phyloP scores from a whole-genome alignment of 2,888 invertebrate species.

The Plebejus argus region DNA sequence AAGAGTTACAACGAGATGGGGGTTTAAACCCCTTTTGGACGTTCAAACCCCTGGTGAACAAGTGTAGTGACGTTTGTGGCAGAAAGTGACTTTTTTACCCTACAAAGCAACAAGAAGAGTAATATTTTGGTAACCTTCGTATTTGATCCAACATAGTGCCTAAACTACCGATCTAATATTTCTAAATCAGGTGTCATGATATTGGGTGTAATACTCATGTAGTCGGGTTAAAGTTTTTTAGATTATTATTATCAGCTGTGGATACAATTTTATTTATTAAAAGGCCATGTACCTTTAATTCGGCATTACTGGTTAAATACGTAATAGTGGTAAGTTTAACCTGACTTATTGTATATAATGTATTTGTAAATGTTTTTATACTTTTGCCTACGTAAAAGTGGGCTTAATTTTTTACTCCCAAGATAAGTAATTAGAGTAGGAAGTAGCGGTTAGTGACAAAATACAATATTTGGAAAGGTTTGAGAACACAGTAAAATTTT shows the following conservation, averaged over 20 bases:
- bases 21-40: slow-evolving; percentile 49
- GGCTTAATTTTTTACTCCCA: neutral
- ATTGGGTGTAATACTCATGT: neutral
- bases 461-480: neutral
- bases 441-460: neutral
- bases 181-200: too few species aligned
- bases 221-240: neutral
- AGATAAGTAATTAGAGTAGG: neutral
- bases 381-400: neutral
- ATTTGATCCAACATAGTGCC: neutral
- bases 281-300: neutral
- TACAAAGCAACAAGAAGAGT: neutral
- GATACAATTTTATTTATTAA: slow-evolving; percentile 17
- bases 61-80: slow-evolving; percentile 1
- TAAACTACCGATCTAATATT: neutral
- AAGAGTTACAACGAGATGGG: slow-evolving; percentile 71
- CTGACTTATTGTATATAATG: slow-evolving; percentile 10
- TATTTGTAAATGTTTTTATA: slow-evolving; percentile 9
- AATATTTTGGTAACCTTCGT: neutral
- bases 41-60: neutral
- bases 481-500: neutral
- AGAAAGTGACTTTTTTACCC: neutral
- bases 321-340: neutral
- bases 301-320: slow-evolving; percentile 8
- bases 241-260: neutral